phyloP scores from a whole-genome alignment of 37 sponge, comb jelly and placozoan genomes.

The Hexactinellida sp. region DNA sequence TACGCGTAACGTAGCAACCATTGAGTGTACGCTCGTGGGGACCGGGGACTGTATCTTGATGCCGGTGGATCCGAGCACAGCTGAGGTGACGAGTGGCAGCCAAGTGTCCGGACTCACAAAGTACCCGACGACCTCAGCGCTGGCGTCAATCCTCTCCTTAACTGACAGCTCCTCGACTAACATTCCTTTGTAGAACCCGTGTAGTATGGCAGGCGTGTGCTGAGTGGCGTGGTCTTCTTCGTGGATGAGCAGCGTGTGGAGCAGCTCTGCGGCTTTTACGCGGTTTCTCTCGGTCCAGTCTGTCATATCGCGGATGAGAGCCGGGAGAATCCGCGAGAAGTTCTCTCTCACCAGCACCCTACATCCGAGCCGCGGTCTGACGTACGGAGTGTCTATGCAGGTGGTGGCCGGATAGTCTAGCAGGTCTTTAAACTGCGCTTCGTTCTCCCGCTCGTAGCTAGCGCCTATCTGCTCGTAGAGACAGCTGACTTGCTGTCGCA shows the following conservation, averaged over 20 bases:
- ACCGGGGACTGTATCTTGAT: neutral
- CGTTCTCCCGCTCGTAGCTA: constrained; percentile 68
- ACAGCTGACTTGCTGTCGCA: constrained; percentile 21
- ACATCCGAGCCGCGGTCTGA: constrained; percentile 72
- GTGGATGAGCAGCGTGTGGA: constrained; percentile 44
- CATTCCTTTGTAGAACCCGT: constrained; percentile 61
- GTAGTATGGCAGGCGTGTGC: constrained; percentile 55
- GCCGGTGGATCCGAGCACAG: constrained; percentile 58
- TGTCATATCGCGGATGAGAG: constrained; percentile 58
- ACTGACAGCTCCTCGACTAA: constrained; percentile 61
- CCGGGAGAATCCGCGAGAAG: constrained; percentile 81
- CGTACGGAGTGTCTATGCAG: constrained; percentile 25
- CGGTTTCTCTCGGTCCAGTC: constrained; percentile 82
- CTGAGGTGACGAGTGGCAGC: constrained; percentile 51
- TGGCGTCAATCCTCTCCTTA: constrained; percentile 15
- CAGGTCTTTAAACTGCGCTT: constrained; percentile 72
- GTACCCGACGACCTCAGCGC: constrained; percentile 28
- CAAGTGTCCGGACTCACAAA: constrained; percentile 63
- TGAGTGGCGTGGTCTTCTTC: constrained; percentile 76
- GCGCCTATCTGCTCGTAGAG: constrained; percentile 63
- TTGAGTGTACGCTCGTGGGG: neutral
- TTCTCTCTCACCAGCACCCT: constrained; percentile 65
- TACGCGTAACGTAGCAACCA: neutral
- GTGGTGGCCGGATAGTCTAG: constrained; percentile 36
- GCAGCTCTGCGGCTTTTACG: constrained; percentile 65